Base-by-base conservation (phyloP, 1,140 invertebrate genomes). In the Atta texana region DNA sequence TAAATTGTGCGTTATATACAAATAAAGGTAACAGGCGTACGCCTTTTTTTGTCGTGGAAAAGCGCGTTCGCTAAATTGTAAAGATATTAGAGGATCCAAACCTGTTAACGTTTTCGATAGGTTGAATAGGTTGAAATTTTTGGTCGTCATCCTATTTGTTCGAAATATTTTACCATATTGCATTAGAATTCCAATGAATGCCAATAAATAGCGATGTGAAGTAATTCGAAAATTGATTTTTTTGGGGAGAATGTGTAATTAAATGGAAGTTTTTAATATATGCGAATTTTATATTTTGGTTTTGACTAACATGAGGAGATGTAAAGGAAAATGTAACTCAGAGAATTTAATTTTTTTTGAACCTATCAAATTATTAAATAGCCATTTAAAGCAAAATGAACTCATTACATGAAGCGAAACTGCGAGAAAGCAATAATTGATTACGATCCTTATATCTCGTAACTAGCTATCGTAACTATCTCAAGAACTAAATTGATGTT, bases 1-100 rank as follows among this genome's bases (percentile, higher is more conserved):
- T 74, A 84, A 55, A 74, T 84, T 57, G 55, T 14, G 80, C 68
- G 55, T 72, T 69, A 44, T 44, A 44, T 44, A 44, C 39, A 81
- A 74, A 31, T 34, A 39, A 18, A 69, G 4, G 49, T 21, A 55
- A 71, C 21, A 71, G 53, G 31, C 16, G 7, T 18, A n/a, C 16
- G 24, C 24, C 24, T 24, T 84, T 84, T 84, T 74, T 34, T 28
- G 24, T 21, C 53, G 55, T 4, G 39, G 1, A 51, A 84, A 51
- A 74, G 34, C 24, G 31, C 24, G 21, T 31, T 24, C 16, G 31
- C 18, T 74, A 49, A 82, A 74, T 49, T 74, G n/a, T 34, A n/a
- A 39, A 3, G 12, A 14, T 28, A 51, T 75, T 75, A 49, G 39
- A 61, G 5, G 12, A 14, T 39, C 6, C 14, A 14, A 57, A 7